phyloP scores from a whole-genome alignment of 2,797 vertebrate genomes.

The Pangasius krempfi region DNA sequence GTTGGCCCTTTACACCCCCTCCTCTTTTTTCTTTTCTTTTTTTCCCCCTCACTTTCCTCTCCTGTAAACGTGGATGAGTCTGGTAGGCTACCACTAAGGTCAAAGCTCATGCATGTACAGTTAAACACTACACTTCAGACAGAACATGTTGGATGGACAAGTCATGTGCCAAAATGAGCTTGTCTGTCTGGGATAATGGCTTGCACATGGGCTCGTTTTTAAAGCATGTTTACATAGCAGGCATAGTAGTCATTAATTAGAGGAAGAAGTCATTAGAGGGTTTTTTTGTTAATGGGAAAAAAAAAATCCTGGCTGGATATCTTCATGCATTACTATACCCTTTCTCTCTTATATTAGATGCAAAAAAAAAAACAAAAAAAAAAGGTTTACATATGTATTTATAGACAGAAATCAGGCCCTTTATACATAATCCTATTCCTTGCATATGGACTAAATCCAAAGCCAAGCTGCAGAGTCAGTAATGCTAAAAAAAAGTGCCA shows the following conservation, averaged over 20 bases:
- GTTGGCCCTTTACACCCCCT: conserved; percentile 53
- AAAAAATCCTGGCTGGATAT: neutral
- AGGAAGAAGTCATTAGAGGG: neutral
- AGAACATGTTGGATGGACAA: neutral
- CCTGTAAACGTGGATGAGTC: conserved; percentile 63
- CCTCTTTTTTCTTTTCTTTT: conserved; percentile 39
- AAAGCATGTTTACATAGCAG: neutral
- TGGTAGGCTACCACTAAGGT: conserved; percentile 58
- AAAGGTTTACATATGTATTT: neutral
- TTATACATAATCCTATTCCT: neutral
- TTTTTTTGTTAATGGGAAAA: neutral
- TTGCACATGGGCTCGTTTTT: neutral
- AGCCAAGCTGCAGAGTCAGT: neutral
- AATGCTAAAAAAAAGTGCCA: neutral
- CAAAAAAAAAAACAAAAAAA: neutral
- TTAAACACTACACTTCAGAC: neutral
- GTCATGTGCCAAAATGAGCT: neutral
- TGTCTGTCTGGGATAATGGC: neutral
- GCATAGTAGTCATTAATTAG: neutral
- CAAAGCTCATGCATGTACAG: conserved; percentile 28
- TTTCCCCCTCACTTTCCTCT: conserved; percentile 44
- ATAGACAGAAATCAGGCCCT: neutral
- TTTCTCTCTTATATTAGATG: neutral
- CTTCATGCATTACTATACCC: too few species aligned
- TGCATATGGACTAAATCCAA: neutral